phyloP scores from a whole-genome alignment of 2,888 invertebrate species.

The Epistrophe grossulariae region DNA sequence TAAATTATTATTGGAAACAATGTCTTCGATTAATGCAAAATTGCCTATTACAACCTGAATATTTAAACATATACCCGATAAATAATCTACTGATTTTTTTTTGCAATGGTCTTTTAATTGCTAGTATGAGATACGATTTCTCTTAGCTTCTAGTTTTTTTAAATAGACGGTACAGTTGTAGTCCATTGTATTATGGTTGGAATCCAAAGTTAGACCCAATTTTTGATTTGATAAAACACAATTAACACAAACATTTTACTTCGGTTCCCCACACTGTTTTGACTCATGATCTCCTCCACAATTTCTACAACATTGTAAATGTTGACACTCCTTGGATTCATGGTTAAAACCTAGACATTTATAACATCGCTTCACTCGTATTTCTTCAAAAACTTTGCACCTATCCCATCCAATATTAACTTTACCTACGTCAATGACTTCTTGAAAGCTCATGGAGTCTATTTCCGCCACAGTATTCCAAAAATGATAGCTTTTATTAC shows the following conservation, averaged over 20 bases:
- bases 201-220: background rate
- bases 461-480: background rate
- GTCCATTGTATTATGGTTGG: conserved; percentile 2
- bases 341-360: background rate
- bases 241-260: no score
- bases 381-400: background rate
- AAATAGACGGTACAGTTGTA: background rate
- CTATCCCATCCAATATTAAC: background rate
- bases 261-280: no score
- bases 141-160: background rate
- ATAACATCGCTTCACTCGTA: background rate
- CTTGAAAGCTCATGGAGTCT: background rate
- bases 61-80: background rate
- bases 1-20: background rate
- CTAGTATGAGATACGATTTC: background rate
- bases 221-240: background rate
- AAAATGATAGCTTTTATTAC: background rate
- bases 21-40: background rate
- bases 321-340: background rate
- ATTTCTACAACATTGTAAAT: background rate
- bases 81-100: background rate
- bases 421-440: background rate
- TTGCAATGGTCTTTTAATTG: background rate
- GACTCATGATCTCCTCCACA: background rate
- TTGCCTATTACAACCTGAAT: background rate